These are phyloP conservation scores for Graphium colonna DNA, from an alignment of 2,888 invertebrate species.

Conservation along the genomic window DNA sequence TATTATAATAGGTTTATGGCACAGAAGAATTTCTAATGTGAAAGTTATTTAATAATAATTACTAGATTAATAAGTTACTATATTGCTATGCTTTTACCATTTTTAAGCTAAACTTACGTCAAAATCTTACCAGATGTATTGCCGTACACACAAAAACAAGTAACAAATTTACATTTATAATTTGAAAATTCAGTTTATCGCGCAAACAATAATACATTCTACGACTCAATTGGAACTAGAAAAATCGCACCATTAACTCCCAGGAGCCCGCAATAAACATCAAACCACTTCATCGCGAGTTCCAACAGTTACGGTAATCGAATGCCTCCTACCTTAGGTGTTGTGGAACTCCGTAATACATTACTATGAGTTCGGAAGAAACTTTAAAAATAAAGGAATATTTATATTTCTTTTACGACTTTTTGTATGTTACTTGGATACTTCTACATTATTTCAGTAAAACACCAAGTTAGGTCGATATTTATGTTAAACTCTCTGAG, in stretches of 20 bases:
- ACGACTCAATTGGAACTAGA: constrained; percentile 18
- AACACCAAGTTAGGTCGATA: no score
- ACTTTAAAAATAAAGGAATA: constrained; percentile 8
- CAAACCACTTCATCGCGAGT: constrained; percentile 24
- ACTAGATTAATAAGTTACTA: no score
- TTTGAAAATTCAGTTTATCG: neutral
- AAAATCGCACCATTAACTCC: constrained; percentile 23
- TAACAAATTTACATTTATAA: neutral
- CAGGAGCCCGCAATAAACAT: constrained; percentile 23
- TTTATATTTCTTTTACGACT: constrained; percentile 5
- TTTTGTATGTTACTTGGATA: neutral
- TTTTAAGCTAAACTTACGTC: no score
- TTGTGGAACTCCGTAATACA: constrained; percentile 20
- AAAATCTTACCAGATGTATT: no score
- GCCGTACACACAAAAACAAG: no score
- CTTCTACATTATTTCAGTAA: no score
- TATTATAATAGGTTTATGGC: neutral
- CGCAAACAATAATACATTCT: constrained; percentile 8
- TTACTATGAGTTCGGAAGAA: constrained; percentile 16
- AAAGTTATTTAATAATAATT: no score
- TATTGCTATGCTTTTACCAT: no score
- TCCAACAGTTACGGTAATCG: constrained; percentile 23
- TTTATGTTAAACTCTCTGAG: no score
- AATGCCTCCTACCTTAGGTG: constrained; percentile 19
- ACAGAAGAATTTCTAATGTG: no score